These are phyloP conservation scores for Limnephilus rhombicus DNA, from an alignment of 2,888 invertebrate species.

Conservation along the genomic window DNA sequence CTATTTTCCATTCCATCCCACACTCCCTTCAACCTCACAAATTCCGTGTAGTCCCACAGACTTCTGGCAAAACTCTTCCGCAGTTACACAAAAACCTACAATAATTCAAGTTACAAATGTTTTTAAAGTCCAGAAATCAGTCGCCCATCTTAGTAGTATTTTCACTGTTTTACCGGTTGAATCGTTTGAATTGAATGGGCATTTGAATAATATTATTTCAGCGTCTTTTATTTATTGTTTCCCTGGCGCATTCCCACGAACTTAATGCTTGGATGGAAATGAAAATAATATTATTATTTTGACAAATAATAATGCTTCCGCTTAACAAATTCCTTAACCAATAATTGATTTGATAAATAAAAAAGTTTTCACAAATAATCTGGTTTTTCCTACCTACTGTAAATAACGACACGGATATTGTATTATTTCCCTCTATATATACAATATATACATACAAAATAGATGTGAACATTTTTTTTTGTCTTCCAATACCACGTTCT, in stretches of 20 bases:
- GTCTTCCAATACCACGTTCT: no score
- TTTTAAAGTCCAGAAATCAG: not conserved
- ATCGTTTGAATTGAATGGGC: not conserved
- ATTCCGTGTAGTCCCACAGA: no score
- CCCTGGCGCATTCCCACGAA: not conserved
- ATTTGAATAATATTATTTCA: constrained; percentile 3
- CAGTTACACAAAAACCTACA: no score
- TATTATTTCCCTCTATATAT: not conserved
- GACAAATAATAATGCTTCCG: not conserved
- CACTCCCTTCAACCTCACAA: no score
- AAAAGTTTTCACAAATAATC: not conserved
- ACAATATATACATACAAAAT: no score
- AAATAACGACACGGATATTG: not conserved
- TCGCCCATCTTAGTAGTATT: not conserved
- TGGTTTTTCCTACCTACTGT: not conserved
- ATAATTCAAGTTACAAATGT: not conserved
- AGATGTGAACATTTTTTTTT: no score
- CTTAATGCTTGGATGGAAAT: not conserved
- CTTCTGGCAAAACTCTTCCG: no score
- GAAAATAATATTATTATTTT: not conserved
- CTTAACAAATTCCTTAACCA: not conserved
- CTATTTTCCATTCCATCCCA: no score
- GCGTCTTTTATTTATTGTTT: not conserved
- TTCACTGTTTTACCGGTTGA: not conserved
- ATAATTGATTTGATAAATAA: not conserved